Evolutionary conservation across 2,797 vertebrate genomes (phyloP), one percentile per base, ranked within the genome.

Genomic region (Serranus cabrilla): DNA sequence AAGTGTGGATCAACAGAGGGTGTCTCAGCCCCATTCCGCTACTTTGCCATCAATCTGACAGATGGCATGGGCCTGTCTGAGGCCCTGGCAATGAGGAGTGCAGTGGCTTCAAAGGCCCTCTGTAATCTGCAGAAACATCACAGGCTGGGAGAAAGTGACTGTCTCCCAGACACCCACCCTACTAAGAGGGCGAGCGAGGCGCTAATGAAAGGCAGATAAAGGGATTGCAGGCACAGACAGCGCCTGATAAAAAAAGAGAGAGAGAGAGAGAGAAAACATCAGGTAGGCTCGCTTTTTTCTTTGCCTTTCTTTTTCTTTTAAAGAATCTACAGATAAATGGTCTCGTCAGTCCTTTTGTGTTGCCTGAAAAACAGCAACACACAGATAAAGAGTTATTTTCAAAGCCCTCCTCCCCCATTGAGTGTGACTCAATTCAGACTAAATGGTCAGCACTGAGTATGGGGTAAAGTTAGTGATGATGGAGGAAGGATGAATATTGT

Each of bases 151-250:
- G 96, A 98, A 97, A 98, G 97, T 97, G 97, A 97, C 97, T 97
- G 93, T 96, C 96, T 97, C 96, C 95, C 96, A 96, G 95, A 96
- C 95, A 94, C 95, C 96, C 94, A 94, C 96, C 96, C 95, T 93
- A 93, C 96, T 96, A 98, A 98, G 96, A 97, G 96, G 95, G 93
- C 91, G 94, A 96, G 95, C 94, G 93, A 93, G 94, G 95, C 95
- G 92, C 95, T 98, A 98, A 99, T 99, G 97, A 98, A 99, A 98
- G 96, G 95, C 96, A 98, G 97, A 99, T 98, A 97, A 98, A 98
- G 97, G 96, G 96, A 96, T 95, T 88, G 94, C 92, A 92, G 93
- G 92, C 95, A 94, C 96, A 96, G 96, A 95, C 95, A 96, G 96
- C 90, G 93, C 93, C 95, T 94, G 70, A 51, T 78, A 80, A 34